Base-by-base conservation (phyloP, 2,888 invertebrate genomes). In the Ferdinandea cuprea region DNA sequence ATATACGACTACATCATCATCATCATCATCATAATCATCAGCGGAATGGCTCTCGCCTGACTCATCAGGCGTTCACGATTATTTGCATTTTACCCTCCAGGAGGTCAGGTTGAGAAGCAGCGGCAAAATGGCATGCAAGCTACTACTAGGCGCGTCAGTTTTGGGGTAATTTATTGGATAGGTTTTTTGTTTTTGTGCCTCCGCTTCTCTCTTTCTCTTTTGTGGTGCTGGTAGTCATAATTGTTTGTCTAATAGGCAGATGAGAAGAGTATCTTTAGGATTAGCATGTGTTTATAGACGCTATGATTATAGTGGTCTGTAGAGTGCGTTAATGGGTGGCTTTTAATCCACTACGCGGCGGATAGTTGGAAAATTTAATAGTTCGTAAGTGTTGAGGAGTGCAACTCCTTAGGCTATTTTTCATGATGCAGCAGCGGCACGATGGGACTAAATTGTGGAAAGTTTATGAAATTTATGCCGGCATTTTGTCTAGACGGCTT, bases 31-130 rank as follows among this genome's bases (percentile, higher is more conserved):
- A 71, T 66, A 58, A 72, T 59, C 59, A 65, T 54, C 42, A 59
- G 5, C 28, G 48, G 40, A 79, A 76, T 52, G 65, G 65, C 76
- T 65, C 35, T 65, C 32, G 63, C 35, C 63, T 46, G 42, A 69
- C 58, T 69, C 50, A 73, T 69, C 56, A 74, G 63, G 74, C 69
- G 44, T 81, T 81, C 76, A 77, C 76, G 81, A 76, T 66, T 71
- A 77, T 81, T 81, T 81, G 76, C 81, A 81, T 81, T 66, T 81
- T 77, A 61, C 52, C 71, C 76, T 56, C 9, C 13, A 40, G 71
- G 42, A 52, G 77, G 71, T 74, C 76, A 74, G 69, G 37, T 13
- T 61, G 7, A 15, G 37, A 8, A 21, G 19, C 15, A 11, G 19
- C 11, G 3, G 8, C n/a, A 9, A 30, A 17, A 48, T 37, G 37